Base-by-base conservation (phyloP, 2,113 vertebrate genomes). In the Hepsetus odoe region DNA sequence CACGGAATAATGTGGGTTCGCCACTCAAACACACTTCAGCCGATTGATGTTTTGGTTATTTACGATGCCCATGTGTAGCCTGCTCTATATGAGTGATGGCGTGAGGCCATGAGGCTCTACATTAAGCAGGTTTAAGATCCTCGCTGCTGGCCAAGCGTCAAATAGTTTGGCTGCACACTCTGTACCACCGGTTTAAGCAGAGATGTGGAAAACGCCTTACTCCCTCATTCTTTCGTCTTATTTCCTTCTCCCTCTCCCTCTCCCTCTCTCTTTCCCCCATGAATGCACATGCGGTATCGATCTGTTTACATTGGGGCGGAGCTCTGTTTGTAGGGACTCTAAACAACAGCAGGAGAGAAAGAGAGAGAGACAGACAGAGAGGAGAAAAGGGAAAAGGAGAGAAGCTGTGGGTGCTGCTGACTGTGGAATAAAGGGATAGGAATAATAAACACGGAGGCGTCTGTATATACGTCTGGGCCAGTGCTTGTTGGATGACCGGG, bases 81-180 rank as follows among this genome's bases (percentile, higher is more conserved):
- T 28, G 24, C 55, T 9, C 70, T 58, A 73, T 56, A 59, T 40
- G 42, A 44, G 71, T 7, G 56, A 30, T 40, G 58, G 33, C 55
- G 16, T 26, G 7, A 51, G 30, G 16, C 72, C 49, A 61, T 6
- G 42, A 75, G 59, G 14, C 56, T 72, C 46, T 16, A 62, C 74
- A 78, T 80, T 82, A 76, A 82, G 74, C 79, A 82, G 74, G 68
- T n/a, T 30, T 73, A 73, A 66, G 79, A 65, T 82, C 84, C 62
- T 76, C 13, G 80, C 74, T 76, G 40, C 84, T 86, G 88, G 90
- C 87, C 88, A 91, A 87, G 84, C 86, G 86, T 84, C 86, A 87
- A 87, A 91, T 90, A 90, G 83, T 91, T 91, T 92, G 90, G 90
- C 89, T 88, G 91, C 87, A 92, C 90, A 91, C 84, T 84, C 82